A percentile compares a stretch with the other conserved stretches of the same genome.
Conservation (phyloP, 2,797 vertebrate genomes). For the Diglossa cyanea region DNA sequence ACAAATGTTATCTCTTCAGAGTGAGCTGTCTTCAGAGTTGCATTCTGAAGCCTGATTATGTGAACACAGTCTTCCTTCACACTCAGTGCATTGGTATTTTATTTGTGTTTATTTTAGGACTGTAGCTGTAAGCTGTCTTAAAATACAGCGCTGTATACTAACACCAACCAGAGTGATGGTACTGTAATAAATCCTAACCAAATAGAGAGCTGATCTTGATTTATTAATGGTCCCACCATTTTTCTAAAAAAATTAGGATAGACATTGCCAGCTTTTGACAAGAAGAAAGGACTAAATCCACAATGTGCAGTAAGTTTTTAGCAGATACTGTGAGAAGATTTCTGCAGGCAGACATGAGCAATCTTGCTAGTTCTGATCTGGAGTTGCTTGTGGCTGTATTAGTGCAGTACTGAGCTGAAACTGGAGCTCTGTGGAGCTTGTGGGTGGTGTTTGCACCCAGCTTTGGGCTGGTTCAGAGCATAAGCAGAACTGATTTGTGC, state of each 20-base stretch:
- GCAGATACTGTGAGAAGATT: not conserved
- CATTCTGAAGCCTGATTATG: constrained; percentile 1
- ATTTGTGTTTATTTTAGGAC: constrained; percentile 52
- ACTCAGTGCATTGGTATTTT: constrained; percentile 13
- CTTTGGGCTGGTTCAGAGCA: not conserved
- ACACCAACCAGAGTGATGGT: not conserved
- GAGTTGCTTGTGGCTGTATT: not conserved
- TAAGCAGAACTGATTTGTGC: not conserved
- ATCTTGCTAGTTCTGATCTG: not conserved
- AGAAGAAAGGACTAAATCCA: not conserved
- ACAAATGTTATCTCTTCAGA: constrained; percentile 38
- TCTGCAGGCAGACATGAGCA: not conserved
- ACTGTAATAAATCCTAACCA: not conserved
- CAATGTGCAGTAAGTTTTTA: not conserved
- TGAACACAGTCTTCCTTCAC: constrained; percentile 6
- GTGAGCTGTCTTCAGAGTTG: constrained; percentile 14
- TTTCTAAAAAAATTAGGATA: not conserved
- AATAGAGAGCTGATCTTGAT: not conserved
- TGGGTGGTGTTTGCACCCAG: not conserved
- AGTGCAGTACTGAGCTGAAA: fast-evolving
- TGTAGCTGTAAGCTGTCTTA: not conserved
- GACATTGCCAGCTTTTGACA: not conserved
- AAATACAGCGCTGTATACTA: not conserved
- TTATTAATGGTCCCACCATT: not conserved
- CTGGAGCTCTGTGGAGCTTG: not conserved